Base-by-base conservation (phyloP, 2,113 vertebrate genomes). In the Aleadryas rufinucha region DNA sequence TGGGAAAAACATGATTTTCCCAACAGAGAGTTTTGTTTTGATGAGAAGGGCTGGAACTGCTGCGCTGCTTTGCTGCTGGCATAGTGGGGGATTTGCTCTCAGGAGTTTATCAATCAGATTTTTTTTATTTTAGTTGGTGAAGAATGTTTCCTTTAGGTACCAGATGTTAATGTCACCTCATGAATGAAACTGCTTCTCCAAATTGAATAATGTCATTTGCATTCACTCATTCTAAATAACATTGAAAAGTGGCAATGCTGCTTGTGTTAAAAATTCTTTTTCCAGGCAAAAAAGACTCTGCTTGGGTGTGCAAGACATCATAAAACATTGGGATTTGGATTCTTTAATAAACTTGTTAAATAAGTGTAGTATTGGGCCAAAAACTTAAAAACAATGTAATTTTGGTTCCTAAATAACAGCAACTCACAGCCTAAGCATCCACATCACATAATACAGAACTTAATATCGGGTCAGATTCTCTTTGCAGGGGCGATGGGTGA, bases 111-210 rank as follows among this genome's bases (percentile, higher is more conserved):
- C 84, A 44, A 5, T 39, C 65, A 26, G 78, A 24, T 1, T 63
- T 65, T n/a, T 37, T 78, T 79, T 13, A 19, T 72, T 84, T 76
- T 27, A 39, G 47, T 57, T 49, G 53, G 22, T 64, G 52, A 65
- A 81, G 44, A 37, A 42, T 35, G 45, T 59, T 89, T 89, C 45
- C 35, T 94, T 95, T 88, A 93, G 93, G 85, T 96, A 63, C 59
- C 82, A 77, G 82, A 63, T 75, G 75, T 60, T 80, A 68, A 90
- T 81, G 64, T 22, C 71, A 61, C 72, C 52, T 80, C 85, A 47
- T 66, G 78, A 94, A 84, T 92, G 96, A 90, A 93, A 68, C 35
- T 0, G 2, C 60, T 86, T 59, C 92, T 86, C 79, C 59, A 88
- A 91, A 88, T 18, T 41, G 75, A 85, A 71, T 85, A 41, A 93